Conservation (phyloP, 1,140 invertebrate genomes). For the Cephus cinctus region DNA sequence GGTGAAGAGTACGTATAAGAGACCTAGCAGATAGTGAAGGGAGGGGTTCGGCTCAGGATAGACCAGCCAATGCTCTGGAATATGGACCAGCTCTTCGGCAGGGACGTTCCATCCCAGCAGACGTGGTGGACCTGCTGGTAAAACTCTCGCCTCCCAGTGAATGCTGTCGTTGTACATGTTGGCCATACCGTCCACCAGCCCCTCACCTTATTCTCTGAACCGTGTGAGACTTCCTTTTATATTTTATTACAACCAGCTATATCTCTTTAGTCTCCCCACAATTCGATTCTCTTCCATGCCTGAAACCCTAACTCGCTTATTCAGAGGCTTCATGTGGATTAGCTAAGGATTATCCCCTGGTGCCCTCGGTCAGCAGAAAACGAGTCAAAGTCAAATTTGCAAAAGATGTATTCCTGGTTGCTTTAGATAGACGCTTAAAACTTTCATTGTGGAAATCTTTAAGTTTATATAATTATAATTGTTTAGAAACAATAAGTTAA, state of each 20-base stretch:
- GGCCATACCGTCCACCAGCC: constrained; percentile 36
- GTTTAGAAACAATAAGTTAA: constrained; percentile 3
- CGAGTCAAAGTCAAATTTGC: constrained; percentile 44
- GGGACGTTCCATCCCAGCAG: constrained; percentile 77
- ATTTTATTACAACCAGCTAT: constrained; percentile 20
- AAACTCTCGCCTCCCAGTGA: constrained; percentile 45
- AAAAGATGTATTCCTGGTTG: no score
- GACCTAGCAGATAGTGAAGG: constrained; percentile 78
- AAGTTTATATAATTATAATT: no score
- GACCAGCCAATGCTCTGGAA: constrained; percentile 81
- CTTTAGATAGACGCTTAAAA: no score
- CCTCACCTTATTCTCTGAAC: constrained; percentile 34
- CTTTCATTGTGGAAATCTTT: no score
- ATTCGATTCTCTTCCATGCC: constrained; percentile 8
- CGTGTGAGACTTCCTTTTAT: constrained; percentile 27
- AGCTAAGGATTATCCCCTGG: constrained; percentile 46
- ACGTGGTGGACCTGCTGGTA: constrained; percentile 50
- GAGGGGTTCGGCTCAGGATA: constrained; percentile 78
- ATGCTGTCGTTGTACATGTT: constrained; percentile 44
- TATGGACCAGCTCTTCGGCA: constrained; percentile 70
- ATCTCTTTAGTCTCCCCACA: no score
- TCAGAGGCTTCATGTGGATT: constrained; percentile 45
- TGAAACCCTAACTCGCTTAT: constrained; percentile 39
- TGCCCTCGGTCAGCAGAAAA: constrained; percentile 41
- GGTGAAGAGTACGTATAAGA: constrained; percentile 79